A percentile compares a stretch with the other conserved stretches of the same genome.
Evolutionary conservation across 2,797 vertebrate species (phyloP).

Genomic region (Novumbra hubbsi): DNA sequence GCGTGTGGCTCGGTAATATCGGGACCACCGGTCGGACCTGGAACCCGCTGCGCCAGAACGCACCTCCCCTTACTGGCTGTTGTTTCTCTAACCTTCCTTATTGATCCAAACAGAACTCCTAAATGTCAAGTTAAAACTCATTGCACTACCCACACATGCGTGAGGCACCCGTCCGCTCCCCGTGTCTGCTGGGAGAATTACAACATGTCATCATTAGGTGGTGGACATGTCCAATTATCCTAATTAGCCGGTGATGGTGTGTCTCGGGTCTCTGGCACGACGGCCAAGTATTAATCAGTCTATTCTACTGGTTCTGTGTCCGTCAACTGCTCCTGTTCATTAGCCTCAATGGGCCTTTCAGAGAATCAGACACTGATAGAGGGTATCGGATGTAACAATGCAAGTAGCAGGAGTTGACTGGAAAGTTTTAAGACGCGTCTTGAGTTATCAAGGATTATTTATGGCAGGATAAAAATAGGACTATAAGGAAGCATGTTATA

Average conservation of each 20-base stretch:
- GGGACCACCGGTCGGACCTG: not conserved
- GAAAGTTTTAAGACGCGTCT: not conserved
- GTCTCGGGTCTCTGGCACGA: conserved; percentile 46
- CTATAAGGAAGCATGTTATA: not conserved
- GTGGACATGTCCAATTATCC: conserved; percentile 55
- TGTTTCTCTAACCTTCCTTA: conserved; percentile 63
- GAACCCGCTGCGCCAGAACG: too few relatives aligned
- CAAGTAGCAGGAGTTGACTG: not conserved
- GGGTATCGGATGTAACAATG: conserved; percentile 1
- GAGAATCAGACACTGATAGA: conserved; percentile 18
- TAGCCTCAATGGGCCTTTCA: conserved; percentile 51
- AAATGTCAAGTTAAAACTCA: conserved; percentile 63
- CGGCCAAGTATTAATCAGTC: conserved; percentile 55
- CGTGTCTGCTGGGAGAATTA: conserved; percentile 49
- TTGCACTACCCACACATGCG: too few relatives aligned
- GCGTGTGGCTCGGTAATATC: conserved; percentile 2
- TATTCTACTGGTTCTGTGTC: conserved; percentile 8
- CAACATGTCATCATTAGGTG: conserved; percentile 53
- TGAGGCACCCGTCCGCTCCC: not conserved
- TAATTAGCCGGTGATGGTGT: conserved; percentile 53
- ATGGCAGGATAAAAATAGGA: not conserved
- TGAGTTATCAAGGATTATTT: not conserved
- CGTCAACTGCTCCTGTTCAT: conserved; percentile 46
- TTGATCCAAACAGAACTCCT: conserved; percentile 59
- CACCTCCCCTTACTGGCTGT: conserved; percentile 46